Evolutionary conservation across 2,113 vertebrate genomes (phyloP), one percentile per base, ranked within the genome.

Genomic region (Mesocricetus auratus): DNA sequence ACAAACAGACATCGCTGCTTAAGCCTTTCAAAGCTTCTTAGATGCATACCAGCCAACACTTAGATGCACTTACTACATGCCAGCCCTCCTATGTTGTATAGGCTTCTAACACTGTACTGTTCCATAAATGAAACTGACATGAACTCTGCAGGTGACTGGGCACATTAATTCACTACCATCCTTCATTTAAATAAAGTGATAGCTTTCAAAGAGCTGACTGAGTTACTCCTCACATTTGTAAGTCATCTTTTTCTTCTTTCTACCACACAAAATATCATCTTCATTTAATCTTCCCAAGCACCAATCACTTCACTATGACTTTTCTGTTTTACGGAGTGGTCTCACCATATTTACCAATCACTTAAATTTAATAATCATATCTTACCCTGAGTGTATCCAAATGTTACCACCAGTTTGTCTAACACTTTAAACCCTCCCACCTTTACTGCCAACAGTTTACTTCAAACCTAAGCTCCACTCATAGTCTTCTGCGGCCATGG

Each of bases 41-140:
- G 71, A 87, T 47, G 91, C 66, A 93, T 86, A 94, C 85, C 50
- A 74, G 62, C 45, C 66, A 90, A 96, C 50, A 96, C 71, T 87
- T 68, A 90, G 45, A 93, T 94, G 83, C 82, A 96, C 87, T 96
- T 95, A 96, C 91, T 95, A 95, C 86, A 98, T 93, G 95, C 83
- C 95, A 96, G 86, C 24, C 39, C 56, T 92, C 45, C 42, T 89
- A 75, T 47, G 45, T 12, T 86, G 17, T 85, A 12, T 56, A 31
- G 33, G 60, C 39, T 86, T 96, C 39, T 95, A 78, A 89, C 2
- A 97, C 45, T 15, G 39, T 33, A 78, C 29, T 36, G 7, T 39
- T 86, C 56, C 95, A 16, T 50, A 93, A 87, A 94, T 78, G 53
- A 58, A 94, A 82, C 81, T 50, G 0, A n/a, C 75, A 3, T 69